phyloP scores from a whole-genome alignment of 1,140 invertebrate genomes.

The Lethrus apterus region DNA sequence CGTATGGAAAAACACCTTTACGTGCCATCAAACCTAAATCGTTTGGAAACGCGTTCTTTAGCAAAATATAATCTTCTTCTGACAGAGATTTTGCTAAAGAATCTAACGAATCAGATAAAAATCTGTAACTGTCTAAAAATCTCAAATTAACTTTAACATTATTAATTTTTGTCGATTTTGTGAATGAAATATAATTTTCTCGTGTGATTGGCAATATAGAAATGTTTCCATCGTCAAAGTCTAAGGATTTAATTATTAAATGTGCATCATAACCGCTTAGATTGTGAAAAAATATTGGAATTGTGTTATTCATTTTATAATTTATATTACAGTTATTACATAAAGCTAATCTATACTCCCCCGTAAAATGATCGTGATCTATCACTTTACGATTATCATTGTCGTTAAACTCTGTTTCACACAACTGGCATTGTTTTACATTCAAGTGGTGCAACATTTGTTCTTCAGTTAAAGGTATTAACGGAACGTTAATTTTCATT shows the following conservation, averaged over 20 bases:
- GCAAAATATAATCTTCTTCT: slow-evolving; percentile 17
- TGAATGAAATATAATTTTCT: slow-evolving; percentile 34
- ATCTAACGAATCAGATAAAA: slow-evolving; percentile 1
- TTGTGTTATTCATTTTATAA: slow-evolving; percentile 18
- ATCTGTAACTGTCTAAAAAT: slow-evolving; percentile 11
- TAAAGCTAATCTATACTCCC: slow-evolving; percentile 27
- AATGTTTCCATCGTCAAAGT: slow-evolving; percentile 24
- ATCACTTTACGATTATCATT: slow-evolving; percentile 20
- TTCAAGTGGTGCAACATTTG: neutral
- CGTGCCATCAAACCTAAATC: slow-evolving; percentile 18
- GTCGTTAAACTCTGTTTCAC: neutral
- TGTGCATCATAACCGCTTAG: slow-evolving; percentile 8
- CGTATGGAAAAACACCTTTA: slow-evolving; percentile 33
- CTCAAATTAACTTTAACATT: neutral
- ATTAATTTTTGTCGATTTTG: slow-evolving; percentile 23
- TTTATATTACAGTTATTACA: slow-evolving; percentile 34
- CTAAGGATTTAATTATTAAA: slow-evolving; percentile 34
- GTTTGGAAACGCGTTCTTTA: neutral
- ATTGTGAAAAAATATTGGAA: slow-evolving; percentile 8
- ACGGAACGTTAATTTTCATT: neutral
- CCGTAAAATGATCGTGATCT: slow-evolving; percentile 32
- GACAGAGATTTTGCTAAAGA: neutral
- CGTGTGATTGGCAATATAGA: slow-evolving; percentile 37
- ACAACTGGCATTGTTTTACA: neutral
- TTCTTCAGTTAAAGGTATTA: neutral